These are phyloP conservation scores for Chelon auratus DNA, from an alignment of 2,797 vertebrate genomes.

Conservation along the genomic window DNA sequence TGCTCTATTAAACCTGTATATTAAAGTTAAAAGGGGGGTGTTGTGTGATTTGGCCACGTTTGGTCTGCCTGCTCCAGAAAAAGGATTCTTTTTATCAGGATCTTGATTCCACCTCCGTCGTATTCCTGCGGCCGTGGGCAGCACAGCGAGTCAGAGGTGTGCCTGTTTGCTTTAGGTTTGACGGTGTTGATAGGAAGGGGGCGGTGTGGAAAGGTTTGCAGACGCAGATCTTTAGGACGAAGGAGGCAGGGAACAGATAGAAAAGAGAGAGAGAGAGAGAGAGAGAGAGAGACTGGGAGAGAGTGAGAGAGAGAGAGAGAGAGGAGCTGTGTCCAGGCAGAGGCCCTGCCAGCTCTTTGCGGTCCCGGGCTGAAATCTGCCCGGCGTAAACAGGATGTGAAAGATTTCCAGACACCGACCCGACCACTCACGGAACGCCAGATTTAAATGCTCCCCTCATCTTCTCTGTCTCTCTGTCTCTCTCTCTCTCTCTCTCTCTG, in stretches of 20 bases:
- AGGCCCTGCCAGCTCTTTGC: slow-evolving; percentile 80
- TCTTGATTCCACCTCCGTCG: slow-evolving; percentile 22
- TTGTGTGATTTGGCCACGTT: slow-evolving; percentile 58
- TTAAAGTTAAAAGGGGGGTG: slow-evolving; percentile 42
- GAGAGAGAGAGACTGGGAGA: neutral
- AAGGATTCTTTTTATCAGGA: slow-evolving; percentile 56
- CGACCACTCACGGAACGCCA: slow-evolving; percentile 85
- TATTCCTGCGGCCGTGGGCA: slow-evolving; percentile 16
- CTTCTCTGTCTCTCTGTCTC: slow-evolving; percentile 57
- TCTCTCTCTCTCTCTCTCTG: slow-evolving; percentile 44
- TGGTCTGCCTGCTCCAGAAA: slow-evolving; percentile 35
- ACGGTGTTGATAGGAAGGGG: slow-evolving; percentile 70
- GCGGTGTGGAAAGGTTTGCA: slow-evolving; percentile 59
- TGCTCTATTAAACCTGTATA: slow-evolving; percentile 69
- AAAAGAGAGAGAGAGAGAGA: slow-evolving; percentile 39
- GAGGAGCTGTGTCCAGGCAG: slow-evolving; percentile 73
- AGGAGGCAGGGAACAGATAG: slow-evolving; percentile 58
- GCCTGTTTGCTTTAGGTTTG: slow-evolving; percentile 68
- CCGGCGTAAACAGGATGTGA: slow-evolving; percentile 89
- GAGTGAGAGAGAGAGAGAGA: slow-evolving; percentile 55
- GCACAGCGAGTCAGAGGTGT: slow-evolving; percentile 12
- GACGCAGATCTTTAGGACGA: slow-evolving; percentile 53
- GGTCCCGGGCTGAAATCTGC: slow-evolving; percentile 83
- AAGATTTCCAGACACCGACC: slow-evolving; percentile 87
- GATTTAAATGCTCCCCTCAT: slow-evolving; percentile 84